Base-by-base conservation (phyloP, 1,140 invertebrate genomes). In the Grapholita molesta region DNA sequence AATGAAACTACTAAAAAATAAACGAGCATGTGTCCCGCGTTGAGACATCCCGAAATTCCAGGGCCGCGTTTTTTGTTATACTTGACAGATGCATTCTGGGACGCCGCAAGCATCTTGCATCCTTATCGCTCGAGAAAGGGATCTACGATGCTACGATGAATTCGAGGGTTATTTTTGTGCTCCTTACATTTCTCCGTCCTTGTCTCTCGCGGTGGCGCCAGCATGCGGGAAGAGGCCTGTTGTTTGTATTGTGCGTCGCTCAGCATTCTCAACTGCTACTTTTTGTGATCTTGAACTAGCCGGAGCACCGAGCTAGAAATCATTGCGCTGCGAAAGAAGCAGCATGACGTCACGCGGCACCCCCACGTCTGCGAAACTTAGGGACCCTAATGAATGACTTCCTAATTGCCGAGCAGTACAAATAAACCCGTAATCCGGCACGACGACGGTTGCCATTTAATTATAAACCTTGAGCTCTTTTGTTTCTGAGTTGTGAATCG, bases 351-450 rank as follows among this genome's bases (percentile, higher is more conserved):
- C 82, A 86, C 81, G 79, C 76, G 87, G 89, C 87, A 91, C 89
- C 89, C 89, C 86, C 84, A 83, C 86, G 89, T 91, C 89, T 91
- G 87, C 89, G 79, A 89, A 91, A 91, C 89, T 89, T 91, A 91
- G 89, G 89, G 89, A 91, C 83, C 87, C 82, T 91, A 91, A 91
- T 91, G 89, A 91, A 88, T 84, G 83, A 91, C 89, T 91, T 90
- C 89, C 89, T 91, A 91, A 91, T 91, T 91, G 89, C 87, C 86
- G 89, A 76, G 83, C 80, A 82, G 80, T 85, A 86, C 85, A 85
- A 88, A 89, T 85, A 88, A 88, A 83, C 81, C 81, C 82, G 82
- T 86, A 87, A 86, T 88, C 85, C 85, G 84, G 84, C 80, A 79
- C 82, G 81, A 83, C 55, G n/a, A 21, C 25, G 12, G n/a, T 70